Evolutionary conservation across 2,797 vertebrate species (phyloP).

Genomic region (Mormyrus proboscirostris): DNA sequence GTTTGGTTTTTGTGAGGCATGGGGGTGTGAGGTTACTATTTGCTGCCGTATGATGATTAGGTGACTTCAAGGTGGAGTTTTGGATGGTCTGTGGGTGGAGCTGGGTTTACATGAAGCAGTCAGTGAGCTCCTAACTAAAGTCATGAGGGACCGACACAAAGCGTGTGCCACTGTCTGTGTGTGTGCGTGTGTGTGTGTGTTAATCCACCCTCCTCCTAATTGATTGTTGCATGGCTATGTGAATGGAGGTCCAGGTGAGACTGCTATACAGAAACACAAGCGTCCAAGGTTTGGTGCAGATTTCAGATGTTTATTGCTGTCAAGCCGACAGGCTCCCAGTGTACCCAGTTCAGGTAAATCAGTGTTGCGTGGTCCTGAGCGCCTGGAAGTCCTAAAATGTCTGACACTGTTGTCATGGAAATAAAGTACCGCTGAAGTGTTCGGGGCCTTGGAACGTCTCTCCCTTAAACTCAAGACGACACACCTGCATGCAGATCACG

Average conservation of each 20-base stretch:
- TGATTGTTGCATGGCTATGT: not conserved
- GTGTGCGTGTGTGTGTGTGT: not conserved
- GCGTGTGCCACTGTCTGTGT: not conserved
- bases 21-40: not conserved
- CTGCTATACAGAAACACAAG: not conserved
- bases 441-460: not conserved
- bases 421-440: not conserved
- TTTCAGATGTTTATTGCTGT: not conserved
- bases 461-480: not conserved
- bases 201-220: not conserved
- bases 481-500: not conserved
- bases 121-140: no score
- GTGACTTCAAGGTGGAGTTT: not conserved
- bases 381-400: not conserved
- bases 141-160: not conserved
- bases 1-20: not conserved
- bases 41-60: no score
- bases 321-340: not conserved
- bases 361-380: not conserved
- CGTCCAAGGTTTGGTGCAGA: not conserved
- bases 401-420: not conserved
- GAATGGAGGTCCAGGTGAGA: not conserved
- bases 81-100: not conserved
- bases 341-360: not conserved
- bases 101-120: not conserved